Evolutionary conservation across 2,888 invertebrate genomes (phyloP).

Genomic region (Ctena decussata): DNA sequence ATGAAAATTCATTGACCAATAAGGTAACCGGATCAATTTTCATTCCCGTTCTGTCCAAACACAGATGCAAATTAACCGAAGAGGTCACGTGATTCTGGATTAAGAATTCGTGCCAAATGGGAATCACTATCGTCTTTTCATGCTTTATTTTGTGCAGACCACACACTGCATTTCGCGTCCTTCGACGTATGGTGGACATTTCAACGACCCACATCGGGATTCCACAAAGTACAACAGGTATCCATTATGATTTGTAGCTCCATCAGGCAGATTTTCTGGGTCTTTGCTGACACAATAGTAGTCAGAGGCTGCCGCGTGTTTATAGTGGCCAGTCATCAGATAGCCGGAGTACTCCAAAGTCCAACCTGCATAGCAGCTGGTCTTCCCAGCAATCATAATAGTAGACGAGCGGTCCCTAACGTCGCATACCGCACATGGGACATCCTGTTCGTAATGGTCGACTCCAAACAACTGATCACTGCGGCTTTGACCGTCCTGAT

Average conservation of each 20-base stretch:
- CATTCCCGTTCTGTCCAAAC: no score
- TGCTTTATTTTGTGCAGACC: slow-evolving; percentile 47
- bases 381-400: slow-evolving; percentile 33
- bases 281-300: slow-evolving; percentile 22
- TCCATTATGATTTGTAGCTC: slow-evolving; percentile 22
- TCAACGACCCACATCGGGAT: slow-evolving; percentile 26
- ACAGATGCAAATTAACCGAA: not conserved
- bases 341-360: slow-evolving; percentile 38
- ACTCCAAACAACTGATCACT: slow-evolving; percentile 19
- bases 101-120: not conserved
- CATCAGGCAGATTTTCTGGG: slow-evolving; percentile 2
- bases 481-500: not conserved
- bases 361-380: slow-evolving; percentile 31
- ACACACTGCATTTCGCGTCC: slow-evolving; percentile 49
- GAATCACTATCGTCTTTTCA: no score
- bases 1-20: no score
- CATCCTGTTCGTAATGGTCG: slow-evolving; percentile 13
- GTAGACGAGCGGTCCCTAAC: not conserved
- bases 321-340: slow-evolving; percentile 3
- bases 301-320: slow-evolving; percentile 9
- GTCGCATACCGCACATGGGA: slow-evolving; percentile 34
- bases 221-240: slow-evolving; percentile 17
- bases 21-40: no score
- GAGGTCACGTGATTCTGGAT: not conserved
- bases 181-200: slow-evolving; percentile 32